phyloP scores from a whole-genome alignment of 2,113 vertebrate species.

The Isurus oxyrinchus region DNA sequence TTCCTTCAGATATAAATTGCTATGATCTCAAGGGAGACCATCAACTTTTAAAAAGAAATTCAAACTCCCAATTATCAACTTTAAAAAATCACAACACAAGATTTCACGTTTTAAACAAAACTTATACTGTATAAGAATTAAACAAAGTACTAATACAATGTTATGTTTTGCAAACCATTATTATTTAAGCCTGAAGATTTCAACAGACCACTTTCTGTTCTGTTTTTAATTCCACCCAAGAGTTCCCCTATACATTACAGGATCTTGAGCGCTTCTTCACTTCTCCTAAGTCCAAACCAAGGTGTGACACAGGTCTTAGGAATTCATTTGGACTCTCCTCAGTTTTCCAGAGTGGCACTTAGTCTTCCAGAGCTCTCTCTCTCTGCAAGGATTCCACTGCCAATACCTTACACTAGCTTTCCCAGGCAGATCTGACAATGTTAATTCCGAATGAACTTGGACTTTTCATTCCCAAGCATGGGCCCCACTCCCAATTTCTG shows the following conservation, averaged over 20 bases:
- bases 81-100: neutral
- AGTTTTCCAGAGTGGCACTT: neutral
- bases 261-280: neutral
- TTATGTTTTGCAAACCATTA: neutral
- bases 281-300: neutral
- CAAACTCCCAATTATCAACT: neutral
- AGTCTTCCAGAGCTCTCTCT: neutral
- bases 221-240: neutral
- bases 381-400: neutral
- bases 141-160: neutral
- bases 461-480: too few species aligned
- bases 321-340: neutral
- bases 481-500: neutral
- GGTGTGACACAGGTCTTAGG: neutral
- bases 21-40: neutral
- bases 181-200: neutral
- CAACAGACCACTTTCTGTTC: neutral
- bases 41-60: neutral
- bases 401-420: neutral
- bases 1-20: neutral
- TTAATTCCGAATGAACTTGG: too few species aligned
- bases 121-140: neutral
- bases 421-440: too few species aligned
- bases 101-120: neutral
- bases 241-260: neutral